A percentile compares a stretch with the other conserved stretches of the same genome.
Conservation (phyloP, 2,113 vertebrate genomes). For the Ahaetulla prasina region DNA sequence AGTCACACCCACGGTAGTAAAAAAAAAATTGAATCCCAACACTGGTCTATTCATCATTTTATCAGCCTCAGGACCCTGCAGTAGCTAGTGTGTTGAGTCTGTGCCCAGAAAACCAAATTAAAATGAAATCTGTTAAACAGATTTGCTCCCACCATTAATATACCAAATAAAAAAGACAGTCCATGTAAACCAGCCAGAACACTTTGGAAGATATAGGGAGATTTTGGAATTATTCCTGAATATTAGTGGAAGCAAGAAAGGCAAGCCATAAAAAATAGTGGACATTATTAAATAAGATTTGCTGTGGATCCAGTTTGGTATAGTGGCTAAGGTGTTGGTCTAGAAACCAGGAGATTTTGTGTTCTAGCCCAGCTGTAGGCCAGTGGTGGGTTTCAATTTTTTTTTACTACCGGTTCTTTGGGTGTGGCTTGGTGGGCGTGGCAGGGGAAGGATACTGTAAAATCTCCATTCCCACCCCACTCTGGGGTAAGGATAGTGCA, state of each 20-base stretch:
- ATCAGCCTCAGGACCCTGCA: neutral
- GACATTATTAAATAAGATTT: neutral
- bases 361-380: neutral
- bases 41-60: neutral
- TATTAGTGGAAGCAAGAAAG: neutral
- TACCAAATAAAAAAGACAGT: neutral
- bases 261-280: neutral
- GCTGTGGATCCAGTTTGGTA: neutral
- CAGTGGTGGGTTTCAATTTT: too few relatives aligned
- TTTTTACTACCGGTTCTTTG: too few relatives aligned
- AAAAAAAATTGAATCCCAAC: too few relatives aligned
- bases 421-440: too few relatives aligned
- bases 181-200: neutral
- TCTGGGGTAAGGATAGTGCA: too few relatives aligned
- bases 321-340: neutral
- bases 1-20: too few relatives aligned
- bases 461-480: too few relatives aligned
- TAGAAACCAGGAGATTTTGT: neutral
- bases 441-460: too few relatives aligned
- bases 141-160: neutral
- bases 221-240: neutral
- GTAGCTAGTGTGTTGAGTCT: neutral
- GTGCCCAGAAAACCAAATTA: neutral
- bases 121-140: neutral
- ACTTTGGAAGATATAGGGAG: neutral